Conservation (phyloP, 1,140 invertebrate species). For the Lucilia cuprina region DNA sequence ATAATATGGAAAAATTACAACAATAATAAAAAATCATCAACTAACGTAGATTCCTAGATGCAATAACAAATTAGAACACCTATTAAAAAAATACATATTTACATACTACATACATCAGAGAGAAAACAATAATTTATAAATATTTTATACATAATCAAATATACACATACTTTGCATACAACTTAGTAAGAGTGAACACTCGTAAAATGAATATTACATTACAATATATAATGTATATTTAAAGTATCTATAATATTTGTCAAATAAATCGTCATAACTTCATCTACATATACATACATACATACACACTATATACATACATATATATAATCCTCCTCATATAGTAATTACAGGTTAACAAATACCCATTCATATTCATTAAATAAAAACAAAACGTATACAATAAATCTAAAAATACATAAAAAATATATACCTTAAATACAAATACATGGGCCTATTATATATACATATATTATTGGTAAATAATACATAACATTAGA, state of each 20-base stretch:
- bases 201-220: neutral
- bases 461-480: neutral
- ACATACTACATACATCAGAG: constrained; percentile 21
- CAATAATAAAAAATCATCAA: constrained; percentile 8
- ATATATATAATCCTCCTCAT: neutral
- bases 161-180: neutral
- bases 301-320: too few relatives aligned
- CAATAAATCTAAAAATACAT: neutral
- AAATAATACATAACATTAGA: neutral
- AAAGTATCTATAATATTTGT: neutral
- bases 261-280: too few relatives aligned
- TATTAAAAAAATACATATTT: neutral
- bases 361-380: neutral
- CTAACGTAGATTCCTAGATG: constrained; percentile 23
- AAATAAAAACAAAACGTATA: neutral
- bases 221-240: neutral
- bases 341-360: constrained; percentile 2
- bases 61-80: constrained; percentile 16
- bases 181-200: neutral
- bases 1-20: neutral
- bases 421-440: neutral
- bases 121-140: neutral
- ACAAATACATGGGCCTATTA: neutral
- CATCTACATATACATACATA: too few relatives aligned
- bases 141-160: neutral